Evolutionary conservation across 2,113 vertebrate genomes (phyloP), one percentile per base, ranked within the genome.

Genomic region (Anas platyrhynchos): DNA sequence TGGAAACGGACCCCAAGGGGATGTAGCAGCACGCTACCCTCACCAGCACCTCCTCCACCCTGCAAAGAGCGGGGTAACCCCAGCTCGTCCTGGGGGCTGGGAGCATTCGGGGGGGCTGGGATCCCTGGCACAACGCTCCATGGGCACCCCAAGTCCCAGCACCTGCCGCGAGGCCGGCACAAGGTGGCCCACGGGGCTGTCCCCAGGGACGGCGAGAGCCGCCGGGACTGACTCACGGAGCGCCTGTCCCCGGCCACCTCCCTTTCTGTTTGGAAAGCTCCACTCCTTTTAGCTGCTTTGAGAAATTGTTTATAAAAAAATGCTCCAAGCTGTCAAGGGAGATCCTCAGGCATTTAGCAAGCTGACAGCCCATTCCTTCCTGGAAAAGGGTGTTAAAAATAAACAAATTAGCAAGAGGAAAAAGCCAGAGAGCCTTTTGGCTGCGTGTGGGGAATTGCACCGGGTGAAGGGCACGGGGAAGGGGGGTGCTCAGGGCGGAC

Each of bases 281-380:
- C 7, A 11, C 86, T 91, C 48, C 59, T 89, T 94, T 83, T 61
- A 63, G 76, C 82, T 76, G 93, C 90, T 97, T 96, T 89, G 90
- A 95, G 91, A 72, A 91, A 86, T 73, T 91, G 92, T 96, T 96
- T 95, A 96, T 96, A 91, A 82, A 91, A 82, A 95, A 96, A 82
- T 13, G 80, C 95, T 96, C 86, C 96, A 83, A 71, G 86, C 92
- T 86, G 83, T 85, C 73, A 71, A 43, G 95, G 95, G 91, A 94
- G 95, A 89, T 93, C 82, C 92, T 90, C 72, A 78, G 83, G 83
- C 77, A 89, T 56, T 72, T 62, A 89, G 58, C 66, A n/a, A 90
- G 92, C 94, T 89, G 93, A 78, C 93, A 94, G 89, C 91, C 92
- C 85, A 26, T 88, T 88, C 96, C 96, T 97, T 96, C 96, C 96